A percentile compares a stretch with the other conserved stretches of the same genome.
phyloP scores from a whole-genome alignment of 2,797 vertebrate genomes.

The Otolemur crassicaudatus region DNA sequence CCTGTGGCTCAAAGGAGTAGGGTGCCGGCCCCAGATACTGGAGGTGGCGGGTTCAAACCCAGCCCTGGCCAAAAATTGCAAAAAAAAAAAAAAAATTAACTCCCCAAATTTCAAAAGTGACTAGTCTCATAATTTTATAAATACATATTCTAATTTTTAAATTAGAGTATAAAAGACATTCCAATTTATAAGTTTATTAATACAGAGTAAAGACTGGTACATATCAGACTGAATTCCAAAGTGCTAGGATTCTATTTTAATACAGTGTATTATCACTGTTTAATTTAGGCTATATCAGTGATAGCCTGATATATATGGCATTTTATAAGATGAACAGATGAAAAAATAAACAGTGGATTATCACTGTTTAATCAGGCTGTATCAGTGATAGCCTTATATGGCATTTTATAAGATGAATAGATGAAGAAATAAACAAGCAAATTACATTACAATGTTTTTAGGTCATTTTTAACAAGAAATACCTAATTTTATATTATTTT shows the following conservation, averaged over 20 bases:
- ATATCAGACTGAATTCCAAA: neutral
- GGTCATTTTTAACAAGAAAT: constrained; percentile 31
- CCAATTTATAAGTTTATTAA: neutral
- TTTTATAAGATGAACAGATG: neutral
- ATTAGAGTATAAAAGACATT: neutral
- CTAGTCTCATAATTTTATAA: constrained; percentile 32
- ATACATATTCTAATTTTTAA: neutral
- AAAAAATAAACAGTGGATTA: neutral
- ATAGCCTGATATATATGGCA: neutral
- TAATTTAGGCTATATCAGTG: neutral
- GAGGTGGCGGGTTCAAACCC: no score
- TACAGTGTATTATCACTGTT: neutral
- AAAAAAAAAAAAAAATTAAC: no score
- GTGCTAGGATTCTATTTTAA: neutral
- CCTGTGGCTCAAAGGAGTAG: no score
- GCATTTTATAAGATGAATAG: neutral
- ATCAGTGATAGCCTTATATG: neutral
- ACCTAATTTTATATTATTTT: neutral
- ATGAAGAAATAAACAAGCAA: neutral
- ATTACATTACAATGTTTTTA: neutral
- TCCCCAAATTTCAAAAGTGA: neutral
- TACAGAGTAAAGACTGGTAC: neutral
- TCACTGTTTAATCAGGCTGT: neutral
- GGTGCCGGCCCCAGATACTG: no score
- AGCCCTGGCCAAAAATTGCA: no score